These are phyloP conservation scores for Pipra filicauda DNA, from an alignment of 2,113 vertebrate genomes.

Conservation along the genomic window DNA sequence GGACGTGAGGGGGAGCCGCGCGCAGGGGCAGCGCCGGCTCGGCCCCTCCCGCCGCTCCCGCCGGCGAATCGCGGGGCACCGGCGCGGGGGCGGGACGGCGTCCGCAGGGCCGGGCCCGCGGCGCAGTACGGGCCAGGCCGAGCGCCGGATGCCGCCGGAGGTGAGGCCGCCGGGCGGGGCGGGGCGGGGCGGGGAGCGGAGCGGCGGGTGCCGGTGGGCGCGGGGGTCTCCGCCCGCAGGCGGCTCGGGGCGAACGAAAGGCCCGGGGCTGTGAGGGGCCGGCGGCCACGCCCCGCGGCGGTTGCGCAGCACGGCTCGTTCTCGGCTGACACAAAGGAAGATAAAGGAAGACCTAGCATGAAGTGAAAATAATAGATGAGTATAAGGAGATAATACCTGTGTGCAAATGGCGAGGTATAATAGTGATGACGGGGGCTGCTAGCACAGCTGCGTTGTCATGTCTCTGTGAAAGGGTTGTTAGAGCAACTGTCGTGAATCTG, in stretches of 20 bases:
- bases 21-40: neutral
- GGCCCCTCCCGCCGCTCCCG: no score
- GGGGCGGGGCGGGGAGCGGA: neutral
- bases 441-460: neutral
- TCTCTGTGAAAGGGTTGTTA: neutral
- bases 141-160: no score
- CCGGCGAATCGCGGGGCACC: no score
- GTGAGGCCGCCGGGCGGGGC: no score
- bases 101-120: no score
- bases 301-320: neutral
- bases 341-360: neutral
- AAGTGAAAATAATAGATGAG: neutral
- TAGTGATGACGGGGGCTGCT: neutral
- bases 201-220: neutral
- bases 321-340: neutral
- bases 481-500: rapidly evolving
- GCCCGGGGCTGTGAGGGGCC: neutral
- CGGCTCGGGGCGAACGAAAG: neutral
- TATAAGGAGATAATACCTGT: neutral
- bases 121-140: no score
- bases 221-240: no score
- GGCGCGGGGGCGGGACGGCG: no score
- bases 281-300: neutral
- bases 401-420: neutral
- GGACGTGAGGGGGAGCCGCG: neutral